Conservation (phyloP, 2,113 vertebrate species). For the Miniopterus natalensis region DNA sequence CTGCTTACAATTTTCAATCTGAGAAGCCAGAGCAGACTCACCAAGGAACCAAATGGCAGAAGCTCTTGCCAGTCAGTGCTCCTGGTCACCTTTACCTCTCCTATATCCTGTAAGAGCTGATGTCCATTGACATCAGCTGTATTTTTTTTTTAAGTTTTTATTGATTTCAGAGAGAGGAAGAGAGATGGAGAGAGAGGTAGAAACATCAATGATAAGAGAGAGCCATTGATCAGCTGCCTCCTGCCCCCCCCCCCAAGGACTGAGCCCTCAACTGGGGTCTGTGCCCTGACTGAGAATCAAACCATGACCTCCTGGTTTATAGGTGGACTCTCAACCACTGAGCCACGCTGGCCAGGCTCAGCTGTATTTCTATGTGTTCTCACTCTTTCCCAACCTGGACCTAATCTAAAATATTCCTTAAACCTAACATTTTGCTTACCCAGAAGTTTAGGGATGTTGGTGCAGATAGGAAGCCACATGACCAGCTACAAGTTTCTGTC, state of each 20-base stretch:
- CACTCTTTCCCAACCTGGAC: background rate
- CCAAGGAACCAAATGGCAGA: background rate
- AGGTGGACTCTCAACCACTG: too few relatives aligned
- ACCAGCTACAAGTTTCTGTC: background rate
- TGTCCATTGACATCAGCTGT: background rate
- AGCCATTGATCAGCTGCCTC: too few relatives aligned
- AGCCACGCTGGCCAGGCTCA: too few relatives aligned
- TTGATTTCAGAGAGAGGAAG: too few relatives aligned
- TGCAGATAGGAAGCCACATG: background rate
- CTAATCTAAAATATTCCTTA: background rate
- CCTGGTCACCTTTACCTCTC: background rate
- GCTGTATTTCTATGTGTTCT: background rate
- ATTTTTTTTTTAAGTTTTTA: background rate
- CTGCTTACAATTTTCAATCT: background rate
- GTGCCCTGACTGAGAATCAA: too few relatives aligned
- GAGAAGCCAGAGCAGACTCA: background rate
- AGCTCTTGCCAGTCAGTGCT: background rate
- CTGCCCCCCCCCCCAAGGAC: too few relatives aligned
- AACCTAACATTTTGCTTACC: background rate
- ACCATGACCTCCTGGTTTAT: too few relatives aligned
- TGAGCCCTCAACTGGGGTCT: too few relatives aligned
- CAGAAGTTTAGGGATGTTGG: background rate
- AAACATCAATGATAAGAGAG: too few relatives aligned
- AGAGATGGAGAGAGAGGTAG: too few relatives aligned
- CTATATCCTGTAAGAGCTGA: background rate